Conservation (phyloP, 2,888 invertebrate species). For the Alcis repandata region DNA sequence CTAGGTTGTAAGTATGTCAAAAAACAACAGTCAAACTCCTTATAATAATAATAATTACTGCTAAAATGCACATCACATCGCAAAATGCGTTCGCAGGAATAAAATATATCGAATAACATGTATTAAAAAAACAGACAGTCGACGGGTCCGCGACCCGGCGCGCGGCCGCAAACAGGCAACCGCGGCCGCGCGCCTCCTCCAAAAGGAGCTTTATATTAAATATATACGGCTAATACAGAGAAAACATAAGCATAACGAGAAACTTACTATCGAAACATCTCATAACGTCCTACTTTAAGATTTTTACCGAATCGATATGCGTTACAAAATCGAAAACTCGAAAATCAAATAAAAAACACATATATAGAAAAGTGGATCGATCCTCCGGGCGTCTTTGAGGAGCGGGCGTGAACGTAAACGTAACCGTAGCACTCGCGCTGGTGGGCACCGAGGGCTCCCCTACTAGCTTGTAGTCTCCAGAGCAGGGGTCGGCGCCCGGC, state of each 20-base stretch:
- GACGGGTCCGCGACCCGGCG: slow-evolving; percentile 72
- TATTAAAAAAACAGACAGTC: slow-evolving; percentile 87
- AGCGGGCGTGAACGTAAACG: slow-evolving; percentile 69
- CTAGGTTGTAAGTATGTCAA: slow-evolving; percentile 87
- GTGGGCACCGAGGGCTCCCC: slow-evolving; percentile 70
- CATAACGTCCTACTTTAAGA: slow-evolving; percentile 87
- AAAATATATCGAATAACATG: slow-evolving; percentile 91
- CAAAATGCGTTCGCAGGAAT: slow-evolving; percentile 93
- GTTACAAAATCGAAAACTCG: slow-evolving; percentile 87
- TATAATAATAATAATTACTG: slow-evolving; percentile 87
- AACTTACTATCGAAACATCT: slow-evolving; percentile 87
- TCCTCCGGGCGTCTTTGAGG: slow-evolving; percentile 73
- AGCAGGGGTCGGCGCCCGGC: slow-evolving; percentile 63
- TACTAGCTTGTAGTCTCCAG: slow-evolving; percentile 82
- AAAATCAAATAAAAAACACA: slow-evolving; percentile 86
- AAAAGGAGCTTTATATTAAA: slow-evolving; percentile 81
- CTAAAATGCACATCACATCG: slow-evolving; percentile 89
- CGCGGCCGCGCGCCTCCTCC: slow-evolving; percentile 78
- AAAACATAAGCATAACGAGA: slow-evolving; percentile 87
- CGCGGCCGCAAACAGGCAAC: slow-evolving; percentile 85
- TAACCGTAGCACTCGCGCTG: slow-evolving; percentile 68
- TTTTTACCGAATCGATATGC: slow-evolving; percentile 85
- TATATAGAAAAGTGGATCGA: slow-evolving; percentile 82
- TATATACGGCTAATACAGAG: slow-evolving; percentile 81
- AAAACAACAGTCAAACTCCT: slow-evolving; percentile 87